These are phyloP conservation scores for Sesia bembeciformis DNA, from an alignment of 2,888 invertebrate genomes.

Conservation along the genomic window DNA sequence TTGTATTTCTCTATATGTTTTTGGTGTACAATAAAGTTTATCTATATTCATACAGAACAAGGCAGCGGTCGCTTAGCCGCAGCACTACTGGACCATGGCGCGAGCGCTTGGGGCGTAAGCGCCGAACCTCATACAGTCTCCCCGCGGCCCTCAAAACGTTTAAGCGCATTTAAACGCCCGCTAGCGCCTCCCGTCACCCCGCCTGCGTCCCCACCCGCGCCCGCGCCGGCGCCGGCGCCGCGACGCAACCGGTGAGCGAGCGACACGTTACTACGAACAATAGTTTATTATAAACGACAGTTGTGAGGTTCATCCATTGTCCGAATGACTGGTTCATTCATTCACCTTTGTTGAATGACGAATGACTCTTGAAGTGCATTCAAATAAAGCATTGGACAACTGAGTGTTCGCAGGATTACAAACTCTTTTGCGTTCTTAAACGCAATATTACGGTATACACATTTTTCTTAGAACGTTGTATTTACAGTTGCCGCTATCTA, in stretches of 20 bases:
- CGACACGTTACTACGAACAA: background rate
- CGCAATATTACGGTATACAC: too few species aligned
- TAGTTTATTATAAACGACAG: too few species aligned
- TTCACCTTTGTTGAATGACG: too few species aligned
- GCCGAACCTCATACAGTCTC: constrained; percentile 56
- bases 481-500: too few species aligned
- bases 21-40: too few species aligned
- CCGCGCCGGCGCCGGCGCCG: constrained; percentile 24
- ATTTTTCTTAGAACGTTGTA: too few species aligned
- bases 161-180: constrained; percentile 77
- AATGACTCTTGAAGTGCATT: too few species aligned
- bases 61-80: constrained; percentile 70
- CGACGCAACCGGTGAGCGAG: constrained; percentile 48
- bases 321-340: too few species aligned
- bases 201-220: constrained; percentile 20
- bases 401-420: too few species aligned
- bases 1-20: background rate
- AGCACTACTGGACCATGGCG: constrained; percentile 75
- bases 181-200: constrained; percentile 30
- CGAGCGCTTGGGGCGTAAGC: constrained; percentile 42
- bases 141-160: constrained; percentile 80
- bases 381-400: too few species aligned
- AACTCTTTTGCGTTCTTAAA: too few species aligned
- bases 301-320: too few species aligned
- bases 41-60: constrained; percentile 26